Conservation (phyloP, 1,140 invertebrate species). For the Drosophila kanapiae region DNA sequence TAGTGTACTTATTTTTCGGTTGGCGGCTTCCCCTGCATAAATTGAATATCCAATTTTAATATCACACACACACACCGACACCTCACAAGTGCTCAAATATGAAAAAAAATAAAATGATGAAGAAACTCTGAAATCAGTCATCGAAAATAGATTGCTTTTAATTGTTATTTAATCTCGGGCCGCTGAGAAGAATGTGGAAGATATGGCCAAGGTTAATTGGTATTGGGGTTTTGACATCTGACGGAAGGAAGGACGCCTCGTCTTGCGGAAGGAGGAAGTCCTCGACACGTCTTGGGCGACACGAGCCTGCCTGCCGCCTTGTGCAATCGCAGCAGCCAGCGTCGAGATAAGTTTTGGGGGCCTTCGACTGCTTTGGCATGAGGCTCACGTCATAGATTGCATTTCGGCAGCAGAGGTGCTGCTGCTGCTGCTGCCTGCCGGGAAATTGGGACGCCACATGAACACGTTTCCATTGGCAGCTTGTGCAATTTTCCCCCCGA, state of each 20-base stretch:
- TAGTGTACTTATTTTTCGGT: constrained; percentile 16
- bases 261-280: constrained; percentile 3
- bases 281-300: constrained; percentile 22
- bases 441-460: constrained; percentile 40
- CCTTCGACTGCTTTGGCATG: constrained; percentile 57
- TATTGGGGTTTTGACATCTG: constrained; percentile 48
- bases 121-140: constrained; percentile 67
- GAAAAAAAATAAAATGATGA: constrained; percentile 68
- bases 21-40: neutral
- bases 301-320: constrained; percentile 14
- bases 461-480: constrained; percentile 52
- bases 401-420: constrained; percentile 50
- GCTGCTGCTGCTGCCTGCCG: constrained; percentile 1
- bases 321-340: constrained; percentile 29
- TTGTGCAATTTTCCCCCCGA: constrained; percentile 65
- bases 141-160: constrained; percentile 76
- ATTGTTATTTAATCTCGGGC: constrained; percentile 72
- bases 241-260: constrained; percentile 49
- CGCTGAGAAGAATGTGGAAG: constrained; percentile 1
- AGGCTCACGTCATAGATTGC: constrained; percentile 77
- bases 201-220: constrained; percentile 71
- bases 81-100: constrained; percentile 65
- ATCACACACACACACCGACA: constrained; percentile 23
- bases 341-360: constrained; percentile 61
- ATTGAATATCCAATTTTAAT: constrained; percentile 34